Evolutionary conservation across 2,888 invertebrate species (phyloP).

Genomic region (Sinopyrophorus schimmeli): DNA sequence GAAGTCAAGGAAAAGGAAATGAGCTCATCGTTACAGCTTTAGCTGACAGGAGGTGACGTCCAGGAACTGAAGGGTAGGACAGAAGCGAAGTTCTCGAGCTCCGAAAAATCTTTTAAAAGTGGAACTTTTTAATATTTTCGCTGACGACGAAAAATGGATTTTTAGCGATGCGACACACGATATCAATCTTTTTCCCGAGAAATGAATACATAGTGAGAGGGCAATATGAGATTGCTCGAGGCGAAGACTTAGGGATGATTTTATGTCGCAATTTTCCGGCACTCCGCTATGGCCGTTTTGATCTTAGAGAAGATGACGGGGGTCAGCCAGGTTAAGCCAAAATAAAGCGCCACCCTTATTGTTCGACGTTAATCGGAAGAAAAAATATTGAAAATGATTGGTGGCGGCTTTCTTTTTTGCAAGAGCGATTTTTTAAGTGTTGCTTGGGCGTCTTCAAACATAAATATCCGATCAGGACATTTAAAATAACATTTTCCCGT

Average conservation of each 20-base stretch:
- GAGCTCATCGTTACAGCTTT: slow-evolving; percentile 40
- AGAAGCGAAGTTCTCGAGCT: slow-evolving; percentile 22
- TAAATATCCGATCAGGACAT: slow-evolving; percentile 37
- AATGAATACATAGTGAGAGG: slow-evolving; percentile 49
- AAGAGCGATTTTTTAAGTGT: too few species aligned
- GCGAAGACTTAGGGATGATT: slow-evolving; percentile 47
- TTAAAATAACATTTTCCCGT: slow-evolving; percentile 43
- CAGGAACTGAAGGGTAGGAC: slow-evolving; percentile 34
- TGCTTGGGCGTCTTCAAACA: slow-evolving; percentile 26
- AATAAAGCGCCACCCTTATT: slow-evolving; percentile 25
- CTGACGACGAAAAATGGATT: slow-evolving; percentile 15
- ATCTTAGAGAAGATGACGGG: slow-evolving; percentile 51
- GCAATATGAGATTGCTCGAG: slow-evolving; percentile 44
- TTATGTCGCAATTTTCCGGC: slow-evolving; percentile 56
- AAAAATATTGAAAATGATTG: slow-evolving; percentile 14
- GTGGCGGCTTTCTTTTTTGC: too few species aligned
- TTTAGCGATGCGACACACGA: slow-evolving; percentile 33
- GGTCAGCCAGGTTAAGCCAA: slow-evolving; percentile 51
- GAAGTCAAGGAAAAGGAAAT: slow-evolving; percentile 43
- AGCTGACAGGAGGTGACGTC: slow-evolving; percentile 38
- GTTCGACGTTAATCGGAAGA: slow-evolving; percentile 20
- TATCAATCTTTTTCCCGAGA: slow-evolving; percentile 48
- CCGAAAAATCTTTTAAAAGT: slow-evolving; percentile 14
- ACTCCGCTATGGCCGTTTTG: slow-evolving; percentile 49
- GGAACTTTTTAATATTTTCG: slow-evolving; percentile 3